phyloP scores from a whole-genome alignment of 2,797 vertebrate genomes.

The Artibeus jamaicensis region DNA sequence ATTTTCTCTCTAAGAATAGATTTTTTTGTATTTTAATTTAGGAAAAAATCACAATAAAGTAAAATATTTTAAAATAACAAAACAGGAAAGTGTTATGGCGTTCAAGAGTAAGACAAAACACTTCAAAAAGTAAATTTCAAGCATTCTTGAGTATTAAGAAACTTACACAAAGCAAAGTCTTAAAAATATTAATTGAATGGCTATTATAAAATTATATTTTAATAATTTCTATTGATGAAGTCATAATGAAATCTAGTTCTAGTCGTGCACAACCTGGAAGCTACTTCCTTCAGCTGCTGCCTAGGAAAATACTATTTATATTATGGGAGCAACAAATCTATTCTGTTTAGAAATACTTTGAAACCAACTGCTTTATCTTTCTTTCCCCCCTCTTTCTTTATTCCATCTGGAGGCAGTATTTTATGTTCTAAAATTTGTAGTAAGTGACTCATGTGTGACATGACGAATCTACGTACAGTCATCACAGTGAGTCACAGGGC shows the following conservation, averaged over 20 bases:
- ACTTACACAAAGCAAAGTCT: neutral
- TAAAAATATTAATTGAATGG: neutral
- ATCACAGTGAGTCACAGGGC: neutral
- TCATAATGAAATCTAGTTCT: neutral
- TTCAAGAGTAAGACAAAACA: neutral
- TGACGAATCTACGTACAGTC: neutral
- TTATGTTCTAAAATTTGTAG: neutral
- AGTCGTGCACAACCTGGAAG: neutral
- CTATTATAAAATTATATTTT: neutral
- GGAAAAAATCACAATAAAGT: slow-evolving; percentile 29
- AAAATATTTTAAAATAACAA: slow-evolving; percentile 21
- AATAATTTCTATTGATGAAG: neutral
- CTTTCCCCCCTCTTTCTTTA: neutral
- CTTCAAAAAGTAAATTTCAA: neutral
- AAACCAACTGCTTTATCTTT: slow-evolving; percentile 41
- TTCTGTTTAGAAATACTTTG: slow-evolving; percentile 65
- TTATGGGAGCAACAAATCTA: slow-evolving; percentile 58
- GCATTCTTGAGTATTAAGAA: neutral
- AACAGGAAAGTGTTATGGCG: neutral
- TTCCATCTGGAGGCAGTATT: slow-evolving; percentile 11
- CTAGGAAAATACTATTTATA: slow-evolving; percentile 57
- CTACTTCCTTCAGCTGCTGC: neutral
- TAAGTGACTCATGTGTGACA: neutral
- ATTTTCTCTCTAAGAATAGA: slow-evolving; percentile 62
- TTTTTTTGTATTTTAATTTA: slow-evolving; percentile 34